Base-by-base conservation (phyloP, 1,140 invertebrate genomes). In the Penaeus indicus region DNA sequence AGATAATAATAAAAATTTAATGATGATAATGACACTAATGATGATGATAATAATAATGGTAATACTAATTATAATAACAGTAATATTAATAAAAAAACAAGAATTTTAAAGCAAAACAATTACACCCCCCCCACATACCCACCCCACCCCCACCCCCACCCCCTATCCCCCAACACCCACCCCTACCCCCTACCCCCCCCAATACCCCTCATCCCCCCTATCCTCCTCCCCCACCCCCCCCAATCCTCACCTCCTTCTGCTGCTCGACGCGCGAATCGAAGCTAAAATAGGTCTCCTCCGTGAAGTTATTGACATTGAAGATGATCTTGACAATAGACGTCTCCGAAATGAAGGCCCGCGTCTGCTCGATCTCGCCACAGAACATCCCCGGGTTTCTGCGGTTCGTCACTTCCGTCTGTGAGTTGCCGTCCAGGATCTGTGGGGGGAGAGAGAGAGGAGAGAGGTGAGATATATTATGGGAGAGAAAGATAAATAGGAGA, bases 281-380 rank as follows among this genome's bases (percentile, higher is more conserved):
- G 90, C 95, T 95, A 92, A 96, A 95, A 93, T 96, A 96, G 27
- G 96, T 96, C 92, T 98, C 97, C 92, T 98, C 96, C 3, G 97
- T 97, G 93, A 97, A 98, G 92, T 97, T 97, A 92, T 98, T 97
- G 38, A 96, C 96, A 92, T 97, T 96, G 93, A 98, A 98, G 69
- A 97, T 94, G 54, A 98, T 95, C 92, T 96, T 96, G 18, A 98
- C 97, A 93, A 97, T 96, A 92, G 96, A 97, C 19, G 97, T 98
- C 93, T 98, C 97, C 21, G 97, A 98, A 92, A 98, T 98, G 93
- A 98, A 98, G 10, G 96, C 97, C 93, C 98, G 96, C 0, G 97
- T 96, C 91, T 97, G 97, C 91, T 98, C 97, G 22, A 96, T 97
- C 92, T 98, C 97, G 0, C 97, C 97, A 92, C 97, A 98, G 92